These are phyloP conservation scores for Erebia palarica DNA, from an alignment of 2,888 invertebrate genomes.

Conservation along the genomic window DNA sequence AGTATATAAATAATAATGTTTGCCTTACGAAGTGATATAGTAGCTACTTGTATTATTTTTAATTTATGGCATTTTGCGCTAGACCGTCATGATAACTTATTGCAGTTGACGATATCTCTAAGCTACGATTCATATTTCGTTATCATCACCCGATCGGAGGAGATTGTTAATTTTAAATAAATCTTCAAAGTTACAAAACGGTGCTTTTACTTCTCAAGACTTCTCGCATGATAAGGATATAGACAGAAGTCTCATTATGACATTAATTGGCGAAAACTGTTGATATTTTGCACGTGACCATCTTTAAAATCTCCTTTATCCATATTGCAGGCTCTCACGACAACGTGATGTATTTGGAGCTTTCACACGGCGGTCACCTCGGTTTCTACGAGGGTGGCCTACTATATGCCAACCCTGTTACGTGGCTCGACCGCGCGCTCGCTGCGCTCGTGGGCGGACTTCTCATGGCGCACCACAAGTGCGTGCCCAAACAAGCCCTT, in stretches of 20 bases:
- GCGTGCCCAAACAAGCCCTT: constrained; percentile 53
- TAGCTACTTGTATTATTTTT: background rate
- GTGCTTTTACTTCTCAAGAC: too few relatives aligned
- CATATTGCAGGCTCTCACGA: constrained; percentile 82
- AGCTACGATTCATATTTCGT: too few relatives aligned
- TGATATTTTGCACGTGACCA: too few relatives aligned
- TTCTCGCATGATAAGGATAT: too few relatives aligned
- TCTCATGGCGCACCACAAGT: constrained; percentile 82
- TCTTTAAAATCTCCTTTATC: background rate
- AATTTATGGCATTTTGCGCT: background rate
- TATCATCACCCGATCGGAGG: too few relatives aligned
- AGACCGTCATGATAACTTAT: background rate
- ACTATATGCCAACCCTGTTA: constrained; percentile 93
- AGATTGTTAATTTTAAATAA: background rate
- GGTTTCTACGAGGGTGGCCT: constrained; percentile 97
- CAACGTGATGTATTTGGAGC: constrained; percentile 88
- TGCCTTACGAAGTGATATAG: too few relatives aligned
- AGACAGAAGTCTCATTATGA: too few relatives aligned
- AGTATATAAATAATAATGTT: too few relatives aligned
- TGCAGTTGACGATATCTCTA: too few relatives aligned
- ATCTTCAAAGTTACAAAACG: too few relatives aligned
- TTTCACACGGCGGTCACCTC: constrained; percentile 96
- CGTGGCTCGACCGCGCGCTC: constrained; percentile 96
- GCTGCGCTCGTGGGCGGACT: constrained; percentile 90
- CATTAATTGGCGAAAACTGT: too few relatives aligned